These are phyloP conservation scores for Ophion slaviceki DNA, from an alignment of 2,888 invertebrate species.

Conservation along the genomic window DNA sequence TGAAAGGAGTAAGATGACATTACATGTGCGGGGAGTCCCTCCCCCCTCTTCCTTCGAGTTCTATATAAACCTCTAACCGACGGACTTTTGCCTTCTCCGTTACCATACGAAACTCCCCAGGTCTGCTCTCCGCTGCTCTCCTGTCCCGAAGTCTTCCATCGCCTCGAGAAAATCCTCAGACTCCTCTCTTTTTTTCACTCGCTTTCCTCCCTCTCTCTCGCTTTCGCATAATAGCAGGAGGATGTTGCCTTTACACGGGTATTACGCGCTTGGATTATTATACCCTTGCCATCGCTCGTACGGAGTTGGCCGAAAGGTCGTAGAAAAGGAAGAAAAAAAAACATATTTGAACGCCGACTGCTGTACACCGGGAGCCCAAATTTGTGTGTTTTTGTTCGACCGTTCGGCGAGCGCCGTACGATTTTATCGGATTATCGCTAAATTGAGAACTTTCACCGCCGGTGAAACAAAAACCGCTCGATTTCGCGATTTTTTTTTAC, in stretches of 20 bases:
- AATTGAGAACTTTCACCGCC: background rate
- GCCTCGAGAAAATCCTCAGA: slow-evolving; percentile 44
- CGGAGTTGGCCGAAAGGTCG: background rate
- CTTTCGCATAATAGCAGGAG: slow-evolving; percentile 46
- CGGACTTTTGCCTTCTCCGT: slow-evolving; percentile 70
- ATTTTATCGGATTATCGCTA: too few species aligned
- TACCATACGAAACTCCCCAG: slow-evolving; percentile 66
- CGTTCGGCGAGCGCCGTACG: too few species aligned
- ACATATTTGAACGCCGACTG: too few species aligned
- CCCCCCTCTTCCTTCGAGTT: slow-evolving; percentile 43
- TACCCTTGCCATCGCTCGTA: slow-evolving; percentile 29
- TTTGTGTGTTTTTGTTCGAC: too few species aligned
- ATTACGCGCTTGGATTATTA: slow-evolving; percentile 69
- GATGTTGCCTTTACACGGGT: slow-evolving; percentile 65
- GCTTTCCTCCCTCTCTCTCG: slow-evolving; percentile 7
- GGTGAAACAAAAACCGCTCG: background rate
- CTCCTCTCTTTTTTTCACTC: slow-evolving; percentile 2
- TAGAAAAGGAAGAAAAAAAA: background rate
- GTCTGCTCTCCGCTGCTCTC: slow-evolving; percentile 44
- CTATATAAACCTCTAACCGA: slow-evolving; percentile 54
- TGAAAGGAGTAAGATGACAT: slow-evolving; percentile 39
- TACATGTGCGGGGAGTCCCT: slow-evolving; percentile 42
- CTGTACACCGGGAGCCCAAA: too few species aligned
- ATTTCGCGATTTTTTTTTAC: too few species aligned
- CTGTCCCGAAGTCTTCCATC: slow-evolving; percentile 38